Evolutionary conservation across 2,888 invertebrate genomes (phyloP).

Genomic region (Subacronicta megacephala): DNA sequence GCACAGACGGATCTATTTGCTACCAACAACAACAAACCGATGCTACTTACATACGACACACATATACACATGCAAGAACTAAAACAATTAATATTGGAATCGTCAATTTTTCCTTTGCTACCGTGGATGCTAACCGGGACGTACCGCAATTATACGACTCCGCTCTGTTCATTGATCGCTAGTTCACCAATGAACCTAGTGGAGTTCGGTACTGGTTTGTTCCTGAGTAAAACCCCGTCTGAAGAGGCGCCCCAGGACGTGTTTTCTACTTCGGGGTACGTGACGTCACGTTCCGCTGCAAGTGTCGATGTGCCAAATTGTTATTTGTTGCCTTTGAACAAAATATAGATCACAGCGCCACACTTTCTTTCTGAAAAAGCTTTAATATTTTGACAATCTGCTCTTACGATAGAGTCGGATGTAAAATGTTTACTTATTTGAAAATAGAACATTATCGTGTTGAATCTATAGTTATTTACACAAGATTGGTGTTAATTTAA

Average conservation of each 20-base stretch:
- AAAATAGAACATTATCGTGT: no score
- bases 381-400: conserved; percentile 41
- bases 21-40: conserved; percentile 46
- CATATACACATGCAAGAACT: conserved; percentile 68
- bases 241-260: conserved; percentile 94
- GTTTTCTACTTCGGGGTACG: conserved; percentile 91
- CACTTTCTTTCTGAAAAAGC: conserved; percentile 19
- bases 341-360: conserved; percentile 61
- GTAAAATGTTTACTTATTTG: conserved; percentile 7
- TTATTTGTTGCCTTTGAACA: conserved; percentile 75
- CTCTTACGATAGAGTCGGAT: neutral
- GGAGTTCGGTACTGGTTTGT: conserved; percentile 98
- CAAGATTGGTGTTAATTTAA: conserved; percentile 1
- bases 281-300: conserved; percentile 78
- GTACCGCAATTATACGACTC: conserved; percentile 60
- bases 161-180: conserved; percentile 75
- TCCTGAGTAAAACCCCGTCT: conserved; percentile 97
- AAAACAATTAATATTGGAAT: conserved; percentile 72
- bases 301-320: conserved; percentile 78
- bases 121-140: conserved; percentile 85
- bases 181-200: conserved; percentile 98
- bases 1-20: conserved; percentile 34
- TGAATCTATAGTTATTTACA: conserved; percentile 10
- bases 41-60: conserved; percentile 59
- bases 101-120: conserved; percentile 84